phyloP scores from a whole-genome alignment of 2,797 vertebrate species.

The Parauchenoglanis punctatus region DNA sequence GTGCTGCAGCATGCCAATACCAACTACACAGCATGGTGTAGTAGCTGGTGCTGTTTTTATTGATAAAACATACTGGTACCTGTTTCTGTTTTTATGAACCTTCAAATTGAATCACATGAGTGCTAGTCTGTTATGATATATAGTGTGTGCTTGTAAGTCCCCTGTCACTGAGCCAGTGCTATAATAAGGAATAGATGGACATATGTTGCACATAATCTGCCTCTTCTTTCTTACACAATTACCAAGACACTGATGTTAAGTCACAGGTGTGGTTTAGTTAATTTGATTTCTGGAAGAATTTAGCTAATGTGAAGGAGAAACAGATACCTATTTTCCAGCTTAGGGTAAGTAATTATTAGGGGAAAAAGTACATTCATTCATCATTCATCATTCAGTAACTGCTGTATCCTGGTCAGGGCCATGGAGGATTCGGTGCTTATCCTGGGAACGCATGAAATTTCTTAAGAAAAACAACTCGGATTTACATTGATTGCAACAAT shows the following conservation, averaged over 20 bases:
- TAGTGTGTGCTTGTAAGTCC: conserved; percentile 7
- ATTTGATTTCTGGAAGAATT: neutral
- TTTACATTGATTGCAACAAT: conserved; percentile 39
- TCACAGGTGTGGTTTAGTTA: conserved; percentile 15
- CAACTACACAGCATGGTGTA: neutral
- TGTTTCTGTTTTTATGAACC: conserved; percentile 10
- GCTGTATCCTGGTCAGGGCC: neutral
- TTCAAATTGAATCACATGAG: neutral
- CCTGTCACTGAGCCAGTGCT: conserved; percentile 17
- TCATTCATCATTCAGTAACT: neutral
- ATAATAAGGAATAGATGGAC: conserved; percentile 16
- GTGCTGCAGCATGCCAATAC: neutral
- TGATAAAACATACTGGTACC: conserved; percentile 8
- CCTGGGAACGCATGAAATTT: neutral
- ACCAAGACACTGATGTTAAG: conserved; percentile 26
- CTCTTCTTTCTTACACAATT: conserved; percentile 22
- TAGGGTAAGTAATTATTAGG: neutral
- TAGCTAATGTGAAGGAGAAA: conserved; percentile 17
- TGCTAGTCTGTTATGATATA: neutral
- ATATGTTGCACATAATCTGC: neutral
- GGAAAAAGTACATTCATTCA: conserved; percentile 17
- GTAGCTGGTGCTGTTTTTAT: neutral
- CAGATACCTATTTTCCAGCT: conserved; percentile 3
- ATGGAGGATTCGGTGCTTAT: neutral
- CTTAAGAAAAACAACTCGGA: conserved; percentile 23